phyloP scores from a whole-genome alignment of 2,113 vertebrate genomes.

The Promerops cafer region DNA sequence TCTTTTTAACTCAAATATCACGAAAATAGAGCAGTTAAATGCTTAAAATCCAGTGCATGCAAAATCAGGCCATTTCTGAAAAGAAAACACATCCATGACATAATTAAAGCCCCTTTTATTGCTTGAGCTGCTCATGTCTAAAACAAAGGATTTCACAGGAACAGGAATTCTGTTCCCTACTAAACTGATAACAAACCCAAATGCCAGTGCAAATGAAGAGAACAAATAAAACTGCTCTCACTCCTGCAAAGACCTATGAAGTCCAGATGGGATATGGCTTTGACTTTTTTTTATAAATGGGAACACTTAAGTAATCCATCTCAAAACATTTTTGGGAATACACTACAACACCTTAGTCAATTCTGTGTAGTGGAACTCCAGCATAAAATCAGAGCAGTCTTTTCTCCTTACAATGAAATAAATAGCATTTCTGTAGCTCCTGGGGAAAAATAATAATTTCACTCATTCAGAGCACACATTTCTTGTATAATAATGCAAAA shows the following conservation, averaged over 20 bases:
- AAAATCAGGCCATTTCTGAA: background rate
- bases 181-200: background rate
- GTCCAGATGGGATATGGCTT: background rate
- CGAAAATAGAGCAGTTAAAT: background rate
- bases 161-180: background rate
- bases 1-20: background rate
- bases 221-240: background rate
- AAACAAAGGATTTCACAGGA: background rate
- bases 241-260: background rate
- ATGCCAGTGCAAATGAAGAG: background rate
- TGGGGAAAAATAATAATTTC: background rate
- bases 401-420: background rate
- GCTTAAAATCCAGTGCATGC: background rate
- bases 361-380: background rate
- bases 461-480: background rate
- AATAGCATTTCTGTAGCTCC: background rate
- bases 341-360: background rate
- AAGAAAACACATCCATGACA: background rate
- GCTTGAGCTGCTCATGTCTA: background rate
- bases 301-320: background rate
- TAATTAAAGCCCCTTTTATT: background rate
- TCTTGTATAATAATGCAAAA: background rate
- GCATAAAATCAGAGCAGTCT: background rate
- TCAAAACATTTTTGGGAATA: background rate
- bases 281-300: background rate